A percentile compares a stretch with the other conserved stretches of the same genome.
Evolutionary conservation across 2,888 invertebrate species (phyloP).

Genomic region (Apamea sordens): DNA sequence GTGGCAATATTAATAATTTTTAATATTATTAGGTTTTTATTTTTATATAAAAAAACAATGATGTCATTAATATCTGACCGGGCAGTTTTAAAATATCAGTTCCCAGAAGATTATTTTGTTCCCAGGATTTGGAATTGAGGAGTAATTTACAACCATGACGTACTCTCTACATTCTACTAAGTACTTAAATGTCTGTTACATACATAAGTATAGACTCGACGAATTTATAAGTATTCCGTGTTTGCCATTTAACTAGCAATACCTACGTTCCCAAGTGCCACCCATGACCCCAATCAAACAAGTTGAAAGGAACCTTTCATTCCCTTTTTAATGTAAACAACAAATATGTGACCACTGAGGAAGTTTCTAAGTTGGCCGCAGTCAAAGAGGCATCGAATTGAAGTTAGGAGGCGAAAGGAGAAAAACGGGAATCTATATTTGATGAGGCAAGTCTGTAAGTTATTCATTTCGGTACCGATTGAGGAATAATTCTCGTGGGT

Average conservation of each 20-base stretch:
- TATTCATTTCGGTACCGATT: slow-evolving; percentile 76
- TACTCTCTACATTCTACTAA: not conserved
- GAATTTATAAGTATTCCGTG: slow-evolving; percentile 4
- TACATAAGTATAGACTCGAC: not conserved
- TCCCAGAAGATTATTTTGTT: not conserved
- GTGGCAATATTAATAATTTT: no score
- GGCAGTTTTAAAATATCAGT: not conserved
- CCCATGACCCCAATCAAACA: slow-evolving; percentile 29
- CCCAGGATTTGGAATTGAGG: not conserved
- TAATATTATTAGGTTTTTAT: no score
- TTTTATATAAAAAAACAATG: not conserved
- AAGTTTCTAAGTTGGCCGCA: slow-evolving; percentile 54
- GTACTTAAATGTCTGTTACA: not conserved
- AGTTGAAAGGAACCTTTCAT: slow-evolving; percentile 16
- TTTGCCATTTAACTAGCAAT: slow-evolving; percentile 1
- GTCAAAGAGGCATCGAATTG: slow-evolving; percentile 35
- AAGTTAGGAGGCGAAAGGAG: slow-evolving; percentile 58
- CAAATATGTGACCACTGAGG: slow-evolving; percentile 42
- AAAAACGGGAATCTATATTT: slow-evolving; percentile 77
- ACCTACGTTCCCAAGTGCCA: not conserved
- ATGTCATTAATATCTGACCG: not conserved
- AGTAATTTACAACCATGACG: not conserved
- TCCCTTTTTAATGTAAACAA: slow-evolving; percentile 36
- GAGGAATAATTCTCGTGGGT: slow-evolving; percentile 74
- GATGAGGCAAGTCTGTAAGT: slow-evolving; percentile 72